These are phyloP conservation scores for Branchellion lobata DNA, from an alignment of 2,888 invertebrate genomes.

Conservation along the genomic window DNA sequence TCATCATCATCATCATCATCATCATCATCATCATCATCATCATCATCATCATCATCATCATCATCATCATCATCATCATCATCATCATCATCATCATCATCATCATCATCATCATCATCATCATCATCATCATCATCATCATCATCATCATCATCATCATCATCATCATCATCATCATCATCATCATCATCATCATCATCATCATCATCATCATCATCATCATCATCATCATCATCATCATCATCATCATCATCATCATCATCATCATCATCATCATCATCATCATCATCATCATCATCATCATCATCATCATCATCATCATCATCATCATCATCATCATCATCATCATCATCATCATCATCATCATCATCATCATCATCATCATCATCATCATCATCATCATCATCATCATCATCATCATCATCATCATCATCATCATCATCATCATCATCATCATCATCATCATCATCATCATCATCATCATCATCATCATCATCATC, in stretches of 20 bases:
- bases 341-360: slow-evolving; percentile 9
- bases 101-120: slow-evolving; percentile 27
- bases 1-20: slow-evolving; percentile 24
- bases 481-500: slow-evolving; percentile 32
- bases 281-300: slow-evolving; percentile 9
- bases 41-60: slow-evolving; percentile 31
- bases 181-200: slow-evolving; percentile 1
- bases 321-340: slow-evolving; percentile 2
- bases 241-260: slow-evolving; percentile 9
- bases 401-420: slow-evolving; percentile 9
- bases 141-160: slow-evolving; percentile 29
- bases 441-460: slow-evolving; percentile 5
- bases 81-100: slow-evolving; percentile 26
- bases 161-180: slow-evolving; percentile 26
- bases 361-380: slow-evolving; percentile 9
- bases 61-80: slow-evolving; percentile 18
- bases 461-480: slow-evolving; percentile 32
- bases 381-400: slow-evolving; percentile 9
- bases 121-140: slow-evolving; percentile 27
- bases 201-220: slow-evolving; percentile 9
- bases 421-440: slow-evolving; percentile 3
- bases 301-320: slow-evolving; percentile 9
- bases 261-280: slow-evolving; percentile 9
- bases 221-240: slow-evolving; percentile 9
- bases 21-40: slow-evolving; percentile 20